phyloP scores from a whole-genome alignment of 1,140 invertebrate species.

The Lysiphlebus fabarum region DNA sequence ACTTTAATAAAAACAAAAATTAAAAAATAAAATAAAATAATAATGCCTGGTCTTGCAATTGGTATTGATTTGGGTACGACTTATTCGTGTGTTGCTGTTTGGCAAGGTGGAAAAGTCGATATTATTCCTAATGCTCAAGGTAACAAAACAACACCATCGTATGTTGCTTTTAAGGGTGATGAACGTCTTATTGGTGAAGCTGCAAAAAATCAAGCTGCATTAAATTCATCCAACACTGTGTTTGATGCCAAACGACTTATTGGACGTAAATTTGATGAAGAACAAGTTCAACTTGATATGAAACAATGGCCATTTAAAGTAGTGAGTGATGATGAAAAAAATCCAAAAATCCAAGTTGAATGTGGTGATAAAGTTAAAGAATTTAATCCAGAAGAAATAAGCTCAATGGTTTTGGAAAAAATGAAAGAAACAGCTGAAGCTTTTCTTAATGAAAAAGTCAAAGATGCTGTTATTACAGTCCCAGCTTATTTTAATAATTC shows the following conservation, averaged over 20 bases:
- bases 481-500: too few relatives aligned
- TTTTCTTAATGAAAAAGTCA: too few relatives aligned
- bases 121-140: constrained; percentile 6
- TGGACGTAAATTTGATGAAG: constrained; percentile 9
- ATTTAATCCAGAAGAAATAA: constrained; percentile 9
- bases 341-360: constrained; percentile 4
- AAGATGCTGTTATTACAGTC: too few relatives aligned
- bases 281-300: background rate
- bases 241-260: constrained; percentile 6
- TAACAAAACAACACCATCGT: background rate
- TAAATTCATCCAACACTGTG: constrained; percentile 4
- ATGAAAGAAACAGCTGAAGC: too few relatives aligned
- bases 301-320: constrained; percentile 11
- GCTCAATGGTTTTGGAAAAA: background rate
- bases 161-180: background rate
- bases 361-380: background rate
- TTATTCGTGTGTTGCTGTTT: constrained; percentile 1
- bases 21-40: background rate
- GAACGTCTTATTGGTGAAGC: constrained; percentile 5
- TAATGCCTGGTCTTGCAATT: background rate
- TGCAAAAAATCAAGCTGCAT: constrained; percentile 7
- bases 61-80: constrained; percentile 10
- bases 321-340: background rate
- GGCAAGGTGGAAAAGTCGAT: constrained; percentile 3
- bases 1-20: too few relatives aligned